Evolutionary conservation across 1,140 invertebrate species (phyloP).

Genomic region (Apocrypta bakeri): DNA sequence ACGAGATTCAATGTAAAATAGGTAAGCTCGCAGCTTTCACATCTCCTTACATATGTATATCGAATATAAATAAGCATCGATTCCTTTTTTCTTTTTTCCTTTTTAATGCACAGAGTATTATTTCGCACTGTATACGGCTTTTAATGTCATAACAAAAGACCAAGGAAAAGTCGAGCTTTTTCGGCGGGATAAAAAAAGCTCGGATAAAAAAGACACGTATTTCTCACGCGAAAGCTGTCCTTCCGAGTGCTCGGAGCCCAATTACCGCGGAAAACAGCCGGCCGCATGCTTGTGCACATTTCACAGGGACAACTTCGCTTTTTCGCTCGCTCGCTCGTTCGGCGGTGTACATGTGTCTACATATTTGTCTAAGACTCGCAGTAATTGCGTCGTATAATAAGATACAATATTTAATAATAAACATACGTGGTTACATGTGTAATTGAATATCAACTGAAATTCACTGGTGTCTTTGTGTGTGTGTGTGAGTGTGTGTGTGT

Average conservation of each 20-base stretch:
- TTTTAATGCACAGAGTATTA: background rate
- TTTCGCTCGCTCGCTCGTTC: too few species aligned
- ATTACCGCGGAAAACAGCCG: constrained; percentile 36
- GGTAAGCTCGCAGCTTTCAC: background rate
- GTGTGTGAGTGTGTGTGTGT: too few species aligned
- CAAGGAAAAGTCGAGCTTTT: background rate
- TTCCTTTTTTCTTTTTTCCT: background rate
- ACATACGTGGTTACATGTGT: background rate
- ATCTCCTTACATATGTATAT: background rate
- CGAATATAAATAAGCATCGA: background rate
- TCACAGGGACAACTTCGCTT: background rate
- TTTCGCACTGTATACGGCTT: background rate
- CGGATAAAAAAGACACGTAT: constrained; percentile 8
- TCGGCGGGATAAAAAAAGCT: background rate
- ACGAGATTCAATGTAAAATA: background rate
- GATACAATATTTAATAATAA: background rate
- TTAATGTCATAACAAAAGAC: background rate
- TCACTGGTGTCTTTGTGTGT: too few species aligned
- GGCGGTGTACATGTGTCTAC: background rate
- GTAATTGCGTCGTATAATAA: background rate
- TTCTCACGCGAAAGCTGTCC: background rate
- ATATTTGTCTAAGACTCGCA: background rate
- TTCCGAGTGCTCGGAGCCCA: constrained; percentile 5
- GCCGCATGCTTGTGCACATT: background rate
- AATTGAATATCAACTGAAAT: background rate